These are phyloP conservation scores for Quadriops clusia DNA, from an alignment of 2,888 invertebrate species.

Conservation along the genomic window DNA sequence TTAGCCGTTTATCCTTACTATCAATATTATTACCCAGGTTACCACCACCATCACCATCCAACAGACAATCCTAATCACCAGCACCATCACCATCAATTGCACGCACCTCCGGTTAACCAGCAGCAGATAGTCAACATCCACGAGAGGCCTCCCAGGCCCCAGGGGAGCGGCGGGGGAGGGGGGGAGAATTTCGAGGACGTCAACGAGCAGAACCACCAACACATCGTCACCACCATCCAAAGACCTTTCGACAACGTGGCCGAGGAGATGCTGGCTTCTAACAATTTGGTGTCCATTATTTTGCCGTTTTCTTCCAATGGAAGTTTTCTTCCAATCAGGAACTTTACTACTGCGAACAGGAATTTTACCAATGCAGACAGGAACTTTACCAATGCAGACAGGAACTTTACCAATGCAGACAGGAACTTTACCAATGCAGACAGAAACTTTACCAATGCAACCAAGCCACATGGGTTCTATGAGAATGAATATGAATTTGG, in stretches of 20 bases:
- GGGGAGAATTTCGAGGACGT: conserved; percentile 8
- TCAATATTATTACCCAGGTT: no score
- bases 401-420: no score
- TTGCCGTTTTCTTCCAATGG: no score
- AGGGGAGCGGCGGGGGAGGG: no score
- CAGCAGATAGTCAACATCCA: conserved; percentile 19
- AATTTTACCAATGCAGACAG: background rate
- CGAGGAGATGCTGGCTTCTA: background rate
- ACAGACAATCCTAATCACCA: conserved; percentile 3
- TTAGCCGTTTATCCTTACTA: conserved; percentile 15
- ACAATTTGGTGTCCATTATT: no score
- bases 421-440: no score
- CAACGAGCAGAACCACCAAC: conserved; percentile 4
- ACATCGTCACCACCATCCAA: conserved; percentile 3
- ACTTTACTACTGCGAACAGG: background rate
- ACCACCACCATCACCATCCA: conserved; percentile 12
- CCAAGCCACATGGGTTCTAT: no score
- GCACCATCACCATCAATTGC: no score
- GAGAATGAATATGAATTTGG: no score
- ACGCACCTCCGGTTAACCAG: conserved; percentile 14
- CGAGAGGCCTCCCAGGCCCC: conserved; percentile 10
- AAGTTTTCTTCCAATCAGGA: background rate
- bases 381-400: background rate
- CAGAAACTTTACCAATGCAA: no score
- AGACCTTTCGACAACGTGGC: background rate